phyloP scores from a whole-genome alignment of 2,113 vertebrate genomes.

The Tyto alba region DNA sequence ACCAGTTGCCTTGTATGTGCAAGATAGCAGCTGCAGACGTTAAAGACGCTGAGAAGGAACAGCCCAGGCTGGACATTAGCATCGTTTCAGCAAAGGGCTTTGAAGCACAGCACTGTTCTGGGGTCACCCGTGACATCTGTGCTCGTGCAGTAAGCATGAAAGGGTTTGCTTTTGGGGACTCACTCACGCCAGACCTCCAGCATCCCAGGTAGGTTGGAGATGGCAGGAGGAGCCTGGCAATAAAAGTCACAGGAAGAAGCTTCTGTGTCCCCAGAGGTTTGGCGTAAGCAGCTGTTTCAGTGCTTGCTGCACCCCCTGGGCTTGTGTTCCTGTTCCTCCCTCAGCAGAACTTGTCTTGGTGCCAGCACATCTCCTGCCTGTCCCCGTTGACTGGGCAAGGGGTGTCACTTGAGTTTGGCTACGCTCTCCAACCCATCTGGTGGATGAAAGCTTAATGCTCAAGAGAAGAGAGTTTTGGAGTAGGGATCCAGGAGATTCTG shows the following conservation, averaged over 20 bases:
- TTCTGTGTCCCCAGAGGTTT: neutral
- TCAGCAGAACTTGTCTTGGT: neutral
- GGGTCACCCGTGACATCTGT: neutral
- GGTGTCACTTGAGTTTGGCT: neutral
- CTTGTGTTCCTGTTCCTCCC: neutral
- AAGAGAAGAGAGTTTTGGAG: neutral
- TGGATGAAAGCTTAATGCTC: neutral
- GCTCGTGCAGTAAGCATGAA: neutral
- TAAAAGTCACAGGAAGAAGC: neutral
- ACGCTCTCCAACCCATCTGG: rapidly evolving
- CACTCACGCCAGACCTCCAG: neutral
- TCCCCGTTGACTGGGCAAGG: neutral
- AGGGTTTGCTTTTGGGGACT: neutral
- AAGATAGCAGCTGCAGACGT: neutral
- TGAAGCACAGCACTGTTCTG: neutral
- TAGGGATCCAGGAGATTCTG: neutral
- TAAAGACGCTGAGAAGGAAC: neutral
- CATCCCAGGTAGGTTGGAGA: rapidly evolving
- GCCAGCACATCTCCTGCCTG: neutral
- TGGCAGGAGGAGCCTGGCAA: rapidly evolving
- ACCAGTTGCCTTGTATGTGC: neutral
- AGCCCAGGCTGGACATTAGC: neutral
- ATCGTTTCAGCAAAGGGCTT: neutral
- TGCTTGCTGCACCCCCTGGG: neutral
- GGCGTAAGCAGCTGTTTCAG: neutral